phyloP scores from a whole-genome alignment of 2,888 invertebrate genomes.

The Mythimna ferrago region DNA sequence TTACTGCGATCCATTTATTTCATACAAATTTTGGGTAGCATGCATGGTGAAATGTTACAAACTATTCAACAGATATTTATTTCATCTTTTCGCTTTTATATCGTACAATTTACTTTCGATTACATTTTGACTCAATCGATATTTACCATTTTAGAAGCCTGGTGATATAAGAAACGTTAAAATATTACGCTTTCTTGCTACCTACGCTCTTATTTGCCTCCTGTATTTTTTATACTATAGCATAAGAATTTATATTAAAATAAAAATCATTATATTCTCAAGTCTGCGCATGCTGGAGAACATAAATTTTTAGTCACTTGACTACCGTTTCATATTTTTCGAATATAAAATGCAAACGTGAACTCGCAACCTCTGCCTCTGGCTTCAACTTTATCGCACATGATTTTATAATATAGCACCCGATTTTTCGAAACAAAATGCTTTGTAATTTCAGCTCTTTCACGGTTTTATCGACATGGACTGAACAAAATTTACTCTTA shows the following conservation, averaged over 20 bases:
- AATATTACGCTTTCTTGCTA: slow-evolving; percentile 80
- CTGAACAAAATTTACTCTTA: slow-evolving; percentile 70
- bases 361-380: slow-evolving; percentile 76
- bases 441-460: slow-evolving; percentile 84
- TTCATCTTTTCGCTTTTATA: slow-evolving; percentile 65
- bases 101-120: slow-evolving; percentile 77
- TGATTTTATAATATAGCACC: slow-evolving; percentile 77
- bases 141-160: slow-evolving; percentile 83
- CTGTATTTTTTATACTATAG: slow-evolving; percentile 71
- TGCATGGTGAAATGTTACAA: slow-evolving; percentile 67
- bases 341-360: slow-evolving; percentile 59
- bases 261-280: slow-evolving; percentile 73
- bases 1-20: slow-evolving; percentile 60
- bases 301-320: slow-evolving; percentile 50
- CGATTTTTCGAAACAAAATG: slow-evolving; percentile 72
- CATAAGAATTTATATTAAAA: slow-evolving; percentile 63
- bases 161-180: slow-evolving; percentile 69
- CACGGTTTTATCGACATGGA: slow-evolving; percentile 72
- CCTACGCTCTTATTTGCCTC: slow-evolving; percentile 81
- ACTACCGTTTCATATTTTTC: slow-evolving; percentile 38
- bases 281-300: slow-evolving; percentile 85
- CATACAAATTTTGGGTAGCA: slow-evolving; percentile 64
- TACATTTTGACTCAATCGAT: slow-evolving; percentile 88
- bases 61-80: slow-evolving; percentile 50
- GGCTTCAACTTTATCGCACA: slow-evolving; percentile 86